These are phyloP conservation scores for Chiroxiphia lanceolata DNA, from an alignment of 2,797 vertebrate genomes.

Conservation along the genomic window DNA sequence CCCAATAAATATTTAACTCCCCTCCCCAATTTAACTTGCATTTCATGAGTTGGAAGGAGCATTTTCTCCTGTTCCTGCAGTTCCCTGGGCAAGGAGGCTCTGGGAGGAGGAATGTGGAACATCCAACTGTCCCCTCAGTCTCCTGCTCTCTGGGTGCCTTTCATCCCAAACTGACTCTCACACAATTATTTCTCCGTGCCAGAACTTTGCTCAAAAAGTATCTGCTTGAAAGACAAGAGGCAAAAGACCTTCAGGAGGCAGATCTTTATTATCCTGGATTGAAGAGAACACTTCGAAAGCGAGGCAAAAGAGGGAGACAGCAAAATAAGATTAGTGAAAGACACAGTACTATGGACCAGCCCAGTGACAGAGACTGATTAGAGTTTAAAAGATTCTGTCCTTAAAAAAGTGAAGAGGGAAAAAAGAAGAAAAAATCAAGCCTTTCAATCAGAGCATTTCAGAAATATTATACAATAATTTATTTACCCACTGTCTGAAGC, in stretches of 20 bases:
- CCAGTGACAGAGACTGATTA: constrained; percentile 28
- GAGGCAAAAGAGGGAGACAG: background rate
- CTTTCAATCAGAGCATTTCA: background rate
- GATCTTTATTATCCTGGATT: background rate
- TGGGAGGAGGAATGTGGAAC: background rate
- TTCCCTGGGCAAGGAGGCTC: background rate
- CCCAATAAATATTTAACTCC: background rate
- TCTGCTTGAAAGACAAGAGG: background rate
- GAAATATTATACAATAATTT: background rate
- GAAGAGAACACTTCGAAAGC: constrained; percentile 7
- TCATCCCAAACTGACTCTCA: background rate
- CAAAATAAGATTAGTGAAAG: constrained; percentile 39
- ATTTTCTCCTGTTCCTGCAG: background rate
- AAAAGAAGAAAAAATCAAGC: background rate
- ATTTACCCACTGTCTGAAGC: background rate
- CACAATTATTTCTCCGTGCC: background rate
- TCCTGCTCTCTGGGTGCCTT: background rate
- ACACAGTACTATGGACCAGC: background rate
- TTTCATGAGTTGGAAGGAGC: background rate
- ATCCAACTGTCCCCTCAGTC: background rate
- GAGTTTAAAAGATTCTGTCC: background rate
- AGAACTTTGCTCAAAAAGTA: background rate
- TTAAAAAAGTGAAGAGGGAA: background rate
- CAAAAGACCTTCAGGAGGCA: background rate
- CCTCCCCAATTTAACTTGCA: background rate